These are phyloP conservation scores for Helicolenus hilgendorfi DNA, from an alignment of 2,797 vertebrate genomes.

Conservation along the genomic window DNA sequence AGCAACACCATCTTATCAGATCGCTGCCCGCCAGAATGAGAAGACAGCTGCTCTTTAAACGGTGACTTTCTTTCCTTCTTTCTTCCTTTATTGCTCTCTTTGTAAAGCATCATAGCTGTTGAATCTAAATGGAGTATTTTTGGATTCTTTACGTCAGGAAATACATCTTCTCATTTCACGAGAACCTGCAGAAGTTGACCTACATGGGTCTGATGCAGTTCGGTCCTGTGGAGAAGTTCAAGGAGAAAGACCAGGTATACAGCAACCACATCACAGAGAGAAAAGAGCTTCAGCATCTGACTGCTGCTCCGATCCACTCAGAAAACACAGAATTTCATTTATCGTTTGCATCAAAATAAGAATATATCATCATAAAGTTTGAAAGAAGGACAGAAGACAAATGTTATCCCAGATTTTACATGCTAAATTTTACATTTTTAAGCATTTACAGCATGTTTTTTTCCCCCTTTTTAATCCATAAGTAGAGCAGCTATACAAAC, in stretches of 20 bases:
- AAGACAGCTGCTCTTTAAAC: conserved; percentile 94
- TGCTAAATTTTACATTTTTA: neutral
- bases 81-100: neutral
- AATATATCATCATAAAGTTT: neutral
- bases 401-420: neutral
- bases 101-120: neutral
- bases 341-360: neutral
- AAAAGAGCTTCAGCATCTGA: neutral
- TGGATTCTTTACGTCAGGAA: conserved; percentile 84
- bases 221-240: conserved; percentile 94
- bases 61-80: conserved; percentile 83
- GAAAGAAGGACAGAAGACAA: neutral
- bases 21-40: conserved; percentile 91
- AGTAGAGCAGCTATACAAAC: neutral
- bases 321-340: neutral
- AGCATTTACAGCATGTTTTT: neutral
- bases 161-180: conserved; percentile 94
- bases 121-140: neutral
- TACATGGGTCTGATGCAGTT: conserved; percentile 98
- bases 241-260: conserved; percentile 97
- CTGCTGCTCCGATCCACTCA: neutral
- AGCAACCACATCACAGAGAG: neutral
- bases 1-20: conserved; percentile 93
- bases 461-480: neutral
- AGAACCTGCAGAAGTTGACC: conserved; percentile 93